Percentiles rank a stretch among this genome's conserved stretches.
Conservation (phyloP, 2,888 invertebrate species). For the Acanthoscelides obtectus region DNA sequence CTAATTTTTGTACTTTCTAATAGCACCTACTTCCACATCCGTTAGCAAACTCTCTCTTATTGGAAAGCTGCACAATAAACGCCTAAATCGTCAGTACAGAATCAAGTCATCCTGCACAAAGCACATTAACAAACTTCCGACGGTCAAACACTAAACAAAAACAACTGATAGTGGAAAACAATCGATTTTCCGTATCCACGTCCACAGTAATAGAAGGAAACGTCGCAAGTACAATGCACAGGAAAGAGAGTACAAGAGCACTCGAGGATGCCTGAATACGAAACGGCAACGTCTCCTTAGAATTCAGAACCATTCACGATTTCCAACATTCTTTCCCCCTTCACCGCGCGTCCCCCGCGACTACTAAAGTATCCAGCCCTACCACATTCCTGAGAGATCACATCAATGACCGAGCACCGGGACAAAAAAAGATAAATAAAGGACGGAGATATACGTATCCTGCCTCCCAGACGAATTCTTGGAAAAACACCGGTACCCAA, state of each 20-base stretch:
- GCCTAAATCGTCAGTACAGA: background rate
- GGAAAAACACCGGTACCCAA: conserved; percentile 24
- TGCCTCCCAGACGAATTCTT: conserved; percentile 32
- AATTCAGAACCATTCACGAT: conserved; percentile 47
- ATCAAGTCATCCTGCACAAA: background rate
- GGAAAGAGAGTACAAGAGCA: conserved; percentile 25
- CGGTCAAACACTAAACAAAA: background rate
- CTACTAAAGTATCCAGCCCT: conserved; percentile 38
- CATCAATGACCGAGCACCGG: conserved; percentile 50
- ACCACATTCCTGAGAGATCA: conserved; percentile 49
- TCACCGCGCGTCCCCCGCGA: conserved; percentile 32
- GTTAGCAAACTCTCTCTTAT: background rate
- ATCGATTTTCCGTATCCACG: background rate
- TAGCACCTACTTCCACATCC: background rate
- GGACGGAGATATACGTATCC: background rate
- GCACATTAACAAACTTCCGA: background rate
- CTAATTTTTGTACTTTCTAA: background rate
- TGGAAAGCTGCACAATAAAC: background rate
- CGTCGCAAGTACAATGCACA: background rate
- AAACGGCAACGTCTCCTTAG: conserved; percentile 34
- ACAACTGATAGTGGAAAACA: background rate
- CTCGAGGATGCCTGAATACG: conserved; percentile 20
- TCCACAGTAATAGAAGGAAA: background rate
- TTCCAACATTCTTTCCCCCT: conserved; percentile 46
- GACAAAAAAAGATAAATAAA: conserved; percentile 3